phyloP scores from a whole-genome alignment of 1,140 invertebrate genomes.

The Drosophila navojoa region DNA sequence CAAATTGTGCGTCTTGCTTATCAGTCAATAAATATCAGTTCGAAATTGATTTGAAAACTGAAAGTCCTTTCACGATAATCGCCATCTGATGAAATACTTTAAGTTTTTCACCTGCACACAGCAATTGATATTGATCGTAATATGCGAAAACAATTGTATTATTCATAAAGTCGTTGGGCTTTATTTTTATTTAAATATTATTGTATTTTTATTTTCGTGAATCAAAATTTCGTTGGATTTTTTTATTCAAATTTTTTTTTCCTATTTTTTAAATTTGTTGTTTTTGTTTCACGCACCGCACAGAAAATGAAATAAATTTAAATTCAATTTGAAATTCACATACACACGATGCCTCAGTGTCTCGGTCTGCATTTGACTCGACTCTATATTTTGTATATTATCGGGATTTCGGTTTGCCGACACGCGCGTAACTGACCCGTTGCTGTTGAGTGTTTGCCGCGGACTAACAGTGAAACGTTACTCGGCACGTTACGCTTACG shows the following conservation, averaged over 20 bases:
- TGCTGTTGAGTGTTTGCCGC: conserved; percentile 60
- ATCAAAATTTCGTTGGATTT: conserved; percentile 9
- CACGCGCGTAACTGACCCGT: conserved; percentile 62
- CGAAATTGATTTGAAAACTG: conserved; percentile 39
- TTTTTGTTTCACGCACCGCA: conserved; percentile 5
- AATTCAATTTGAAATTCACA: conserved; percentile 41
- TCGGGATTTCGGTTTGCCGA: conserved; percentile 52
- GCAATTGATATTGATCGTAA: conserved; percentile 5
- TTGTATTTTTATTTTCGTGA: conserved; percentile 2
- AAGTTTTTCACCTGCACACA: conserved; percentile 40
- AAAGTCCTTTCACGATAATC: conserved; percentile 59
- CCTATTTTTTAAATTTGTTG: background rate
- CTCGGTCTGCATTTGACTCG: conserved; percentile 38
- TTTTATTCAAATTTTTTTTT: conserved; percentile 9
- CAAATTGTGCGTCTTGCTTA: conserved; percentile 22
- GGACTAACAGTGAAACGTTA: conserved; percentile 43
- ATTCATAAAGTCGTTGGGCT: conserved; percentile 18
- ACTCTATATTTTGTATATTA: conserved; percentile 39
- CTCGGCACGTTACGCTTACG: conserved; percentile 41
- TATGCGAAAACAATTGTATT: conserved; percentile 17
- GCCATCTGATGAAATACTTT: conserved; percentile 36
- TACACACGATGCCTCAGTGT: conserved; percentile 27
- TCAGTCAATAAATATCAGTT: conserved; percentile 31
- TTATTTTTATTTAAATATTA: background rate
- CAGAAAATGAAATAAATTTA: conserved; percentile 19